Evolutionary conservation across 2,797 vertebrate species (phyloP).

Genomic region (Neomorphus geoffroyi): DNA sequence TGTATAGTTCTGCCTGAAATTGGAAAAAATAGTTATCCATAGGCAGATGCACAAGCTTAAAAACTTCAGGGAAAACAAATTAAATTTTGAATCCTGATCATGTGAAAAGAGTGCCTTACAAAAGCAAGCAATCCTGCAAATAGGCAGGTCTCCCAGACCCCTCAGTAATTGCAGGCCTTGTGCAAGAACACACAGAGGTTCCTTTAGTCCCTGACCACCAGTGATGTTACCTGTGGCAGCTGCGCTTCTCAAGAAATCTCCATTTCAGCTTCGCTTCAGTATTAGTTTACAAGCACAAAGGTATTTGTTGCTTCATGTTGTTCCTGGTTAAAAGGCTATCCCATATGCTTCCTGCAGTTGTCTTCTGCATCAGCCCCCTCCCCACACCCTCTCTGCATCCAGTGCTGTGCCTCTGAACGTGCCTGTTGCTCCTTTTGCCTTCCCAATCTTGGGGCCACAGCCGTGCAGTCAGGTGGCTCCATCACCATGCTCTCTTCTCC

Average conservation of each 20-base stretch:
- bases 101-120: background rate
- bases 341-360: background rate
- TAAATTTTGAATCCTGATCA: background rate
- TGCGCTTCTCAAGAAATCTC: background rate
- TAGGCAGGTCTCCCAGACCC: background rate
- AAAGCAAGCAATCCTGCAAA: background rate
- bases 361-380: background rate
- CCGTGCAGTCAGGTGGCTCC: slow-evolving; percentile 43
- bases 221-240: background rate
- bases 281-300: background rate
- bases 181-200: too few relatives aligned
- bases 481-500: background rate
- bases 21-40: background rate
- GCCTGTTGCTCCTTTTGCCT: slow-evolving; percentile 57
- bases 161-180: background rate
- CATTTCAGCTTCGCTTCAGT: background rate
- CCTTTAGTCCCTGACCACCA: background rate
- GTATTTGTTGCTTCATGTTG: background rate
- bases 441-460: slow-evolving; percentile 20
- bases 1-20: background rate
- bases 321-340: background rate
- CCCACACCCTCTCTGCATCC: background rate
- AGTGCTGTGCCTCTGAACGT: slow-evolving; percentile 25
- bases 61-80: background rate
- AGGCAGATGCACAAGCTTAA: background rate